A percentile compares a stretch with the other conserved stretches of the same genome.
phyloP scores from a whole-genome alignment of 2,797 vertebrate genomes.

The Diplodus sargus region DNA sequence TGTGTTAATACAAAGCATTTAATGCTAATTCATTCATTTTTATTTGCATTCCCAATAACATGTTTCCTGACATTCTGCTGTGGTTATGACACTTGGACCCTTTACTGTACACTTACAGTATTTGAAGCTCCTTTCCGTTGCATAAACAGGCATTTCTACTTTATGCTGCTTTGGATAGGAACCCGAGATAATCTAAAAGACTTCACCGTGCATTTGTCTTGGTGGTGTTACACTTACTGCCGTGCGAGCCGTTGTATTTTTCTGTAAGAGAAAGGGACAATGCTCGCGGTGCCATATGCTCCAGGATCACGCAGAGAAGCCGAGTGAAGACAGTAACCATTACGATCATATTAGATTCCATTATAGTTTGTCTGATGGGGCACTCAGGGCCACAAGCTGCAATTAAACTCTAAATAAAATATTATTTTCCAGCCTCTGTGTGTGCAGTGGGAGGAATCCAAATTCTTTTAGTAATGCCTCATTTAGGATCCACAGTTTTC shows the following conservation, averaged over 20 bases:
- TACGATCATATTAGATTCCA: slow-evolving; percentile 78
- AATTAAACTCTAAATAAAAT: slow-evolving; percentile 85
- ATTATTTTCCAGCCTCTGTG: slow-evolving; percentile 74
- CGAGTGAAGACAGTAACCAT: slow-evolving; percentile 74
- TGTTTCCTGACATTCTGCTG: neutral
- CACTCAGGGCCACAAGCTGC: slow-evolving; percentile 78
- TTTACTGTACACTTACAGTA: neutral
- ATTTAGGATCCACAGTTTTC: slow-evolving; percentile 76
- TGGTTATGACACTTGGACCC: neutral
- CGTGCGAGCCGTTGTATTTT: neutral
- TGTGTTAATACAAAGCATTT: neutral
- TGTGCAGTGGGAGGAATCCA: slow-evolving; percentile 74
- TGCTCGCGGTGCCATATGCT: slow-evolving; percentile 47
- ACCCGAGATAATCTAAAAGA: slow-evolving; percentile 19
- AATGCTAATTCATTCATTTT: neutral
- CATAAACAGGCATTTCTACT: slow-evolving; percentile 1
- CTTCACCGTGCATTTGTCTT: slow-evolving; percentile 42
- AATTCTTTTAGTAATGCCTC: slow-evolving; percentile 79
- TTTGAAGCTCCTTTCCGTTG: neutral
- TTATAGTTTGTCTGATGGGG: slow-evolving; percentile 78
- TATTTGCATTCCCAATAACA: slow-evolving; percentile 6
- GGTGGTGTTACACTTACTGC: slow-evolving; percentile 24
- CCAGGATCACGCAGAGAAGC: slow-evolving; percentile 54
- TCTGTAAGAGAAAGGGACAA: slow-evolving; percentile 35
- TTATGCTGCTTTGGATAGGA: slow-evolving; percentile 3